Base-by-base conservation (phyloP, 2,888 invertebrate species). In the Pharmacophagus antenor region DNA sequence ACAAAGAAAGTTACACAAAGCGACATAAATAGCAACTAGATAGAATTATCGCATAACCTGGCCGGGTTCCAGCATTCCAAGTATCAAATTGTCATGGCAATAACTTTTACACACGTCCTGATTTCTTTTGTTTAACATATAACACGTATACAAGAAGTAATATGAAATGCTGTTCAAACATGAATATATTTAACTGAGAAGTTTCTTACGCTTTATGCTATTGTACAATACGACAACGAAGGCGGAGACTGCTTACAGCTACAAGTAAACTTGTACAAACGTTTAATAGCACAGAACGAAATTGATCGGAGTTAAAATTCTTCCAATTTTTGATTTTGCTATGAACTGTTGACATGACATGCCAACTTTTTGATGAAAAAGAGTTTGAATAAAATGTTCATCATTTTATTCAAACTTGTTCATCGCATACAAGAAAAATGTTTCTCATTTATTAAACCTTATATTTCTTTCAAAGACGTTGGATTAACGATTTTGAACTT, bases 21-120 rank as follows among this genome's bases (percentile, higher is more conserved):
- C 48, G 53, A 54, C 53, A 61, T 61, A 61, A 61, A 61, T 56
- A 61, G 56, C 47, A 52, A 56, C 56, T 42, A 61, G 60, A 61
- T 61, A 46, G 56, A 61, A 61, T 60, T 55, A 60, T 60, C 55
- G 50, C 60, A 60, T 50, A 61, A 61, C 56, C 61, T 61, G 61
- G 61, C 56, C 52, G 17, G 47, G 61, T 52, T 61, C 61, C 61
- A 61, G 56, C 41, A 41, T 60, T 50, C 60, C 60, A 61, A 61
- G 61, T 61, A 61, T 56, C 56, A 61, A 61, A 61, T 61, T 61
- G 61, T 61, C 56, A 56, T 61, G 48, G 61, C 56, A 61, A 61
- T 61, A 61, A 61, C 56, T 61, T 61, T 56, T 56, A 51, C 52
- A 61, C 56, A 61, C 56, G 61, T 53, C 42, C 56, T 56, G 61